Percentiles rank a stretch among this genome's conserved stretches.
Conservation (phyloP, 2,113 vertebrate species). For the Triplophysa siluroides region DNA sequence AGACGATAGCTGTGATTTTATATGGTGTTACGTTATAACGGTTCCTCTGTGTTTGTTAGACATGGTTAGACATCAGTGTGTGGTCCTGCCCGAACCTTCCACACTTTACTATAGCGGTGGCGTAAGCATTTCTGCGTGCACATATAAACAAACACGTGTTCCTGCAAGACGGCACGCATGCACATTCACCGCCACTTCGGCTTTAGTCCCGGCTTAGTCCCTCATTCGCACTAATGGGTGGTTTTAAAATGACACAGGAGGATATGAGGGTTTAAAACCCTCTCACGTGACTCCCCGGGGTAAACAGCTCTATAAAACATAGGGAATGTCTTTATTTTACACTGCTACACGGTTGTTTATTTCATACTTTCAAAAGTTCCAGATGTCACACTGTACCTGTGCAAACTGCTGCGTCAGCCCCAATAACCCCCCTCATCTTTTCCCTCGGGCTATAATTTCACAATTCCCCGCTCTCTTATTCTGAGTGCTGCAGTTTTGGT, state of each 20-base stretch:
- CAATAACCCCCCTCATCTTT: not conserved
- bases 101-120: not conserved
- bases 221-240: constrained; percentile 43
- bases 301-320: not conserved
- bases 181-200: not conserved
- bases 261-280: constrained; percentile 28
- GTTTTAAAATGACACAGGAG: constrained; percentile 28
- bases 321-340: constrained; percentile 17
- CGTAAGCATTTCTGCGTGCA: not conserved
- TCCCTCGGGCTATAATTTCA: not conserved
- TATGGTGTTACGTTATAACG: not conserved
- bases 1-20: not conserved
- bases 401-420: not conserved
- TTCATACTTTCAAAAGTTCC: constrained; percentile 28
- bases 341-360: not conserved
- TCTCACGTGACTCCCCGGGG: not conserved
- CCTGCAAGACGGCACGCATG: no score
- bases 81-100: constrained; percentile 16
- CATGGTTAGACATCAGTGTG: constrained; percentile 27
- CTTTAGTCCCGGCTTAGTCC: constrained; percentile 13
- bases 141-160: not conserved
- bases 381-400: constrained; percentile 25
- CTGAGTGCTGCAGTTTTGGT: constrained; percentile 2
- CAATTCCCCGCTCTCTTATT: not conserved
- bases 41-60: not conserved